Conservation (phyloP, 2,113 vertebrate species). For the Myiozetetes cayanensis region DNA sequence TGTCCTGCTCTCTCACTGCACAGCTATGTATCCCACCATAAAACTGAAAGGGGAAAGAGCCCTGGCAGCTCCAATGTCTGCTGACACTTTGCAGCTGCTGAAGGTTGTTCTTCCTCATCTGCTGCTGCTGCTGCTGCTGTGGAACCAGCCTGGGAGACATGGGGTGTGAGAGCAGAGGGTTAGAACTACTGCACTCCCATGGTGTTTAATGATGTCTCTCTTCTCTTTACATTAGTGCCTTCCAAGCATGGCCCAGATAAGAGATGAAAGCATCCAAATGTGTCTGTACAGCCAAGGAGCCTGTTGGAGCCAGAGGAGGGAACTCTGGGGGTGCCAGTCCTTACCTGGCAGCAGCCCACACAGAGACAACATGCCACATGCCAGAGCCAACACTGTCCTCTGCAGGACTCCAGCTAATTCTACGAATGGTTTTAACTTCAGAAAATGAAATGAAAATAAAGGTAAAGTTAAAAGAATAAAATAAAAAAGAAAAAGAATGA, state of each 20-base stretch:
- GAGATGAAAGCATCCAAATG: not conserved
- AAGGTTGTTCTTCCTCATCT: not conserved
- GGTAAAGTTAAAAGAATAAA: too few relatives aligned
- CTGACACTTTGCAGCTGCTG: slow-evolving; percentile 49
- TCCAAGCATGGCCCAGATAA: not conserved
- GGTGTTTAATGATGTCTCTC: not conserved
- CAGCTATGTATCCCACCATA: slow-evolving; percentile 38
- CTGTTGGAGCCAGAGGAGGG: not conserved
- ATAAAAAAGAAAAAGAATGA: not conserved
- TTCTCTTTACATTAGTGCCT: not conserved
- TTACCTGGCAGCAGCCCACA: accelerated
- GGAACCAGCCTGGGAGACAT: not conserved
- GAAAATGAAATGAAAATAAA: not conserved
- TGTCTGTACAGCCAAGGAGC: not conserved
- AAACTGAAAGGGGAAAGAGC: not conserved
- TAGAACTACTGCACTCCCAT: not conserved
- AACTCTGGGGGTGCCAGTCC: not conserved
- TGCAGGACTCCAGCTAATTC: not conserved
- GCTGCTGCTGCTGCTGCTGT: not conserved
- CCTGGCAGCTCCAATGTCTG: not conserved
- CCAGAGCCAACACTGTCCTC: not conserved
- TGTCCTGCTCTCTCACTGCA: slow-evolving; percentile 34
- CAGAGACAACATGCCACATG: accelerated
- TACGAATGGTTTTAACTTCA: not conserved
- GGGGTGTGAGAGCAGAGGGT: not conserved